phyloP scores from a whole-genome alignment of 2,888 invertebrate genomes.

The Cataglyphis cursor region DNA sequence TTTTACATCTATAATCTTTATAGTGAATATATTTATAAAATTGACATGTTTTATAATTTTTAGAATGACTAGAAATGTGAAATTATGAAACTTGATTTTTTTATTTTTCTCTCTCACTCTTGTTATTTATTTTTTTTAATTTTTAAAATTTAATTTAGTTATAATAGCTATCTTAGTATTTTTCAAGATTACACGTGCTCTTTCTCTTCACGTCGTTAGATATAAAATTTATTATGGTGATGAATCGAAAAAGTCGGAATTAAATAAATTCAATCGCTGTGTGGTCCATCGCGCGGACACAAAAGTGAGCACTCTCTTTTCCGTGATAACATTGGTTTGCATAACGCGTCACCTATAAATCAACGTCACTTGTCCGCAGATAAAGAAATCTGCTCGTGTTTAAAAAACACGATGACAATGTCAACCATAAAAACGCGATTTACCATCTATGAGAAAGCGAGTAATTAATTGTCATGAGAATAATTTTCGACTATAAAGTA shows the following conservation, averaged over 20 bases:
- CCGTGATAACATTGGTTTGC: constrained; percentile 67
- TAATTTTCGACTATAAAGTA: background rate
- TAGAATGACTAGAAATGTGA: background rate
- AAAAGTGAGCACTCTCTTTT: constrained; percentile 3
- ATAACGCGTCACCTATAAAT: constrained; percentile 67
- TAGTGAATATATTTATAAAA: background rate
- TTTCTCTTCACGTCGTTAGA: background rate
- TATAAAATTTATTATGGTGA: background rate
- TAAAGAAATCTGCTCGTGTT: constrained; percentile 62
- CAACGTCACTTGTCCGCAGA: constrained; percentile 65
- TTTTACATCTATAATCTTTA: background rate
- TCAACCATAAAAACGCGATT: constrained; percentile 17
- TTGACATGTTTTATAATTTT: background rate
- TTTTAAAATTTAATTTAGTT: background rate
- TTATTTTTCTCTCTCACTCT: background rate
- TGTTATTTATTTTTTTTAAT: background rate
- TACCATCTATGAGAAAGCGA: constrained; percentile 12
- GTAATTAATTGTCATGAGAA: constrained; percentile 10
- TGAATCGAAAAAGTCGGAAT: background rate
- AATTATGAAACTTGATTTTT: background rate
- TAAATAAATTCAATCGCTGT: background rate
- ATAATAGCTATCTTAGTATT: constrained; percentile 1
- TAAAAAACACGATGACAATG: constrained; percentile 24
- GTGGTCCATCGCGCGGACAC: constrained; percentile 38
- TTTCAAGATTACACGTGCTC: background rate